A percentile compares a stretch with the other conserved stretches of the same genome.
These are phyloP conservation scores for Catajapyx aquilonaris DNA, from an alignment of 1,140 invertebrate species.

Conservation along the genomic window DNA sequence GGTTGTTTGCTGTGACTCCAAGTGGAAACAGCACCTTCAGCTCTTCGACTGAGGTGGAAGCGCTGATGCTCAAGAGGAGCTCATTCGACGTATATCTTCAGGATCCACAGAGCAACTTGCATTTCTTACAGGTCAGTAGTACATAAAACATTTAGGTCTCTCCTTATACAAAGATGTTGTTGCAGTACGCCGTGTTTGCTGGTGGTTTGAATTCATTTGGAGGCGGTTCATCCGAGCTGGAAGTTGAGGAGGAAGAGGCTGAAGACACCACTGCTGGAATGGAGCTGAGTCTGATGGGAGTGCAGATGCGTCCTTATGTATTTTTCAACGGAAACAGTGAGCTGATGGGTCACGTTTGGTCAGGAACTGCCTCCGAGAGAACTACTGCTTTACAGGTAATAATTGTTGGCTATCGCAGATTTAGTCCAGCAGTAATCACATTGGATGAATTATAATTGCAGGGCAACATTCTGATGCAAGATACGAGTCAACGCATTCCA, in stretches of 20 bases:
- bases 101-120: slow-evolving; percentile 23
- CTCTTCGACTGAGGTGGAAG: slow-evolving; percentile 49
- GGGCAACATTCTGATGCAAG: slow-evolving; percentile 33
- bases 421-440: not conserved
- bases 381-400: slow-evolving; percentile 57
- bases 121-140: slow-evolving; percentile 25
- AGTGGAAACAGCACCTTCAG: slow-evolving; percentile 45
- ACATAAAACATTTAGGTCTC: no score
- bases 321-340: slow-evolving; percentile 70
- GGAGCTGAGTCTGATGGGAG: slow-evolving; percentile 54
- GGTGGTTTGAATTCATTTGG: slow-evolving; percentile 43
- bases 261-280: slow-evolving; percentile 58
- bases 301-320: slow-evolving; percentile 54
- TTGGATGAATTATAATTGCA: not conserved
- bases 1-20: slow-evolving; percentile 30
- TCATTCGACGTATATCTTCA: slow-evolving; percentile 45
- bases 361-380: slow-evolving; percentile 54
- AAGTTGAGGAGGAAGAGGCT: slow-evolving; percentile 13
- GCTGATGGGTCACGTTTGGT: slow-evolving; percentile 77
- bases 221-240: slow-evolving; percentile 28
- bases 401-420: not conserved
- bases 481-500: slow-evolving; percentile 42
- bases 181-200: slow-evolving; percentile 35
- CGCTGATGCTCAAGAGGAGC: slow-evolving; percentile 51
- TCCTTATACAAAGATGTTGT: no score